These are phyloP conservation scores for Coturnix japonica DNA, from an alignment of 2,113 vertebrate species.

Conservation along the genomic window DNA sequence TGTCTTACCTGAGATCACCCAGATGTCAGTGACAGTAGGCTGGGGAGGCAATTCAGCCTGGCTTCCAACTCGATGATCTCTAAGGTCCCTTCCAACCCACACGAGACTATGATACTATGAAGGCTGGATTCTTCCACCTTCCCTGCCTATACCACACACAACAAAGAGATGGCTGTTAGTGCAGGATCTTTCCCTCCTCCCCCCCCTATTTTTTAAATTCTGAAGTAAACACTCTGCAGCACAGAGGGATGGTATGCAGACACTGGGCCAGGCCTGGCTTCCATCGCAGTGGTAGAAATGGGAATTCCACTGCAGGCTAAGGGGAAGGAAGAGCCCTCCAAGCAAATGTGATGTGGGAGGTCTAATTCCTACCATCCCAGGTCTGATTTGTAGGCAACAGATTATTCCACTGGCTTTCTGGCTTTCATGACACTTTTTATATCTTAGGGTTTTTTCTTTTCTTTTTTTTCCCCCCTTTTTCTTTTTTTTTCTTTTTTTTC, in stretches of 20 bases:
- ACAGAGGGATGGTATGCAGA: slow-evolving; percentile 46
- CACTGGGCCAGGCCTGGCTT: slow-evolving; percentile 22
- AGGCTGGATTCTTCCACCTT: not conserved
- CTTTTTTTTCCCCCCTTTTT: no score
- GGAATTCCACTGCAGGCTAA: slow-evolving; percentile 68
- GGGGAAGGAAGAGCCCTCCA: slow-evolving; percentile 59
- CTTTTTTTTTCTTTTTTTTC: not conserved
- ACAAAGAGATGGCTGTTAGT: slow-evolving; percentile 15
- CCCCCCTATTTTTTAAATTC: not conserved
- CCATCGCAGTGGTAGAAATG: not conserved
- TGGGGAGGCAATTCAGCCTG: not conserved
- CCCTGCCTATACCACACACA: slow-evolving; percentile 17
- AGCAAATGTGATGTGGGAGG: slow-evolving; percentile 69
- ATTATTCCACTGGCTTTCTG: slow-evolving; percentile 53
- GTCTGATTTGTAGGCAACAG: slow-evolving; percentile 62
- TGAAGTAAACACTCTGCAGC: slow-evolving; percentile 13
- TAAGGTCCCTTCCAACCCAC: no score
- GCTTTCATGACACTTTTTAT: slow-evolving; percentile 39
- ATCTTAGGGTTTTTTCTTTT: not conserved
- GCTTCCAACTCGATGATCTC: no score
- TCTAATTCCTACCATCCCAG: slow-evolving; percentile 64
- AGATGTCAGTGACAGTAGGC: not conserved
- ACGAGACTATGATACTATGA: no score
- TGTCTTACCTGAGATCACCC: not conserved
- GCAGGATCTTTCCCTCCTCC: not conserved